Evolutionary conservation across 92 coral and sea anemone genomes (phyloP).

Genomic region (Blastomussa wellsi): DNA sequence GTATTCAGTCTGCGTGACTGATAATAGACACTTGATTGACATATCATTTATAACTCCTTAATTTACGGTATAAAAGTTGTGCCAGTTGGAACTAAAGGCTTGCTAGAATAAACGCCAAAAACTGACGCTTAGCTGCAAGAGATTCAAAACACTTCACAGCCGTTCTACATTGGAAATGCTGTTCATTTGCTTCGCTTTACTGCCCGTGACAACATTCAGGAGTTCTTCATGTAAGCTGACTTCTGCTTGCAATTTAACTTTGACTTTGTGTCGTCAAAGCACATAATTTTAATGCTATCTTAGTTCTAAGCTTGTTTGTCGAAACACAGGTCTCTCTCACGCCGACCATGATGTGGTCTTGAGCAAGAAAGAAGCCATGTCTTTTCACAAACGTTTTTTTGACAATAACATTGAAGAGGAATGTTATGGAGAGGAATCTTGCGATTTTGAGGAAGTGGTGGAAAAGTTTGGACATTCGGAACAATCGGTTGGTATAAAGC

Average conservation of each 20-base stretch:
- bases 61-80: background rate
- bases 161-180: background rate
- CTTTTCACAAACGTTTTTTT: slow-evolving; percentile 35
- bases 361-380: slow-evolving; percentile 23
- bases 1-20: background rate
- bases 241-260: background rate
- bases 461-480: slow-evolving; percentile 48
- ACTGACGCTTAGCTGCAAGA: too few relatives aligned
- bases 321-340: slow-evolving; percentile 6
- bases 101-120: slow-evolving; percentile 8
- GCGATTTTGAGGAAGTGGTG: slow-evolving; percentile 40
- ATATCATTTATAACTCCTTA: background rate
- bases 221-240: slow-evolving; percentile 10
- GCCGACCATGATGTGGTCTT: slow-evolving; percentile 22
- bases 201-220: background rate
- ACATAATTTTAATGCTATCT: background rate
- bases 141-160: background rate
- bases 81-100: background rate
- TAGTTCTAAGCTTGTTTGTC: background rate
- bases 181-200: background rate
- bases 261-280: background rate
- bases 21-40: background rate
- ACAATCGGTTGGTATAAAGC: slow-evolving; percentile 40
- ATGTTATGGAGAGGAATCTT: slow-evolving; percentile 49
- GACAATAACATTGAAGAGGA: slow-evolving; percentile 47